Conservation (phyloP, 2,113 vertebrate genomes). For the Mobula birostris region DNA sequence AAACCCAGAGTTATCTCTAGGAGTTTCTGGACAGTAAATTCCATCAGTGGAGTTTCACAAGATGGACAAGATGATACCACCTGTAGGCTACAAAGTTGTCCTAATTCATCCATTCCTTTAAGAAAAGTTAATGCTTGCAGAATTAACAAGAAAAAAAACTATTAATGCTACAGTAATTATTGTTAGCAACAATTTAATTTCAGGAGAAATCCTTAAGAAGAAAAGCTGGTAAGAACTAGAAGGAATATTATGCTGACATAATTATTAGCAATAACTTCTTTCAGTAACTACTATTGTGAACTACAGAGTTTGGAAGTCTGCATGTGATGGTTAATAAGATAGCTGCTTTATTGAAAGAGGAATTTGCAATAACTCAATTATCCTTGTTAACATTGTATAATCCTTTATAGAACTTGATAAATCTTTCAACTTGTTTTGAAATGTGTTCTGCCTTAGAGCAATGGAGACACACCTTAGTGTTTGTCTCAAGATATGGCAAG, state of each 20-base stretch:
- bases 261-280: slow-evolving; percentile 13
- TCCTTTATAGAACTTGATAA: neutral
- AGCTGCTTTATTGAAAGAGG: neutral
- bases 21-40: neutral
- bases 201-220: neutral
- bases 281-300: neutral
- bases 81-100: neutral
- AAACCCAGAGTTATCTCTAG: too few species aligned
- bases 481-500: neutral
- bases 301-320: neutral
- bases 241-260: neutral
- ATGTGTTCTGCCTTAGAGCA: slow-evolving; percentile 19
- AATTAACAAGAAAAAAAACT: neutral
- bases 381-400: slow-evolving; percentile 5
- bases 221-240: neutral
- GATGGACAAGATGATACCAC: neutral
- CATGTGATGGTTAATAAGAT: slow-evolving; percentile 14
- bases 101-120: neutral
- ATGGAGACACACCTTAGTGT: neutral
- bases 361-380: neutral
- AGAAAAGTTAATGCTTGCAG: neutral
- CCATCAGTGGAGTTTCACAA: neutral
- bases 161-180: neutral
- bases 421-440: slow-evolving; percentile 32
- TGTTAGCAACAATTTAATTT: neutral